A percentile compares a stretch with the other conserved stretches of the same genome.
phyloP scores from a whole-genome alignment of 2,113 vertebrate species.

The Chaetorhynchus papuensis region DNA sequence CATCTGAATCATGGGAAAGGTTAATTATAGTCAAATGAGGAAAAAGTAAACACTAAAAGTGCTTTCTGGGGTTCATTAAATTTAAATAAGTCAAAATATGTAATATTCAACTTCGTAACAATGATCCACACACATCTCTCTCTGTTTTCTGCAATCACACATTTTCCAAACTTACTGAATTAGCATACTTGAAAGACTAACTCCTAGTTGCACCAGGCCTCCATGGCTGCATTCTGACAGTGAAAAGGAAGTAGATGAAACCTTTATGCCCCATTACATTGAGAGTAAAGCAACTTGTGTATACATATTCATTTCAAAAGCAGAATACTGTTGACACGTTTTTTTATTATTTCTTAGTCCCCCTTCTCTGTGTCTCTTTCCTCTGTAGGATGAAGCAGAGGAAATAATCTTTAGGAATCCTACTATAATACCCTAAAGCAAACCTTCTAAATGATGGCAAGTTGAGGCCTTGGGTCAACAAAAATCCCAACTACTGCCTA shows the following conservation, averaged over 20 bases:
- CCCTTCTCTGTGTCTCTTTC: background rate
- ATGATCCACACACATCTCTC: background rate
- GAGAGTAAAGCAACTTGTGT: background rate
- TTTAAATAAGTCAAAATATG: constrained; percentile 61
- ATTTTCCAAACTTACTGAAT: background rate
- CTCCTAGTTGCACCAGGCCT: background rate
- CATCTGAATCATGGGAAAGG: constrained; percentile 64
- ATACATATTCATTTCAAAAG: background rate
- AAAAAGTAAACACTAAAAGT: constrained; percentile 64
- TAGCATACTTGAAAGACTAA: background rate
- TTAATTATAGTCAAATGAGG: constrained; percentile 66
- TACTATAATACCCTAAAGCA: background rate
- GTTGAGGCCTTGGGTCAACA: background rate
- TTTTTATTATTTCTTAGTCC: background rate
- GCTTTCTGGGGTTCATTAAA: constrained; percentile 47
- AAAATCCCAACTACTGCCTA: background rate
- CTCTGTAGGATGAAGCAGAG: background rate
- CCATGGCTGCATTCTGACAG: background rate
- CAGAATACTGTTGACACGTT: background rate
- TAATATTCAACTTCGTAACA: constrained; percentile 1
- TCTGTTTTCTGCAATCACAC: background rate
- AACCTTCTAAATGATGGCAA: background rate
- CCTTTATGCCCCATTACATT: background rate
- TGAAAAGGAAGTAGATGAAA: background rate
- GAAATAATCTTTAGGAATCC: background rate